Evolutionary conservation across 2,113 vertebrate species (phyloP).

Genomic region (Melospiza georgiana): DNA sequence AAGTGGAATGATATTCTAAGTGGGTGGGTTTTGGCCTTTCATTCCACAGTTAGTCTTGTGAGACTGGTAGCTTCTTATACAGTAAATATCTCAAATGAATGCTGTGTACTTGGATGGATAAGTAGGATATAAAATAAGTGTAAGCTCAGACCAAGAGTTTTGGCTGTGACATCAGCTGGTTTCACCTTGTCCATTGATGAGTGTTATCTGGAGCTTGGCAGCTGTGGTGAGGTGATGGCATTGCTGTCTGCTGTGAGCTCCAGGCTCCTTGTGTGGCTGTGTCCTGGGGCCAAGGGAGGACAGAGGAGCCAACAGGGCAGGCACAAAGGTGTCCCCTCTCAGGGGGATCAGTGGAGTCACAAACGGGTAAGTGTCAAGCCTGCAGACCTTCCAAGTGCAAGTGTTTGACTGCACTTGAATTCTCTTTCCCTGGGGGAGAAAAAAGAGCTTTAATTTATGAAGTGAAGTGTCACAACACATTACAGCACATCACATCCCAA

Average conservation of each 20-base stretch:
- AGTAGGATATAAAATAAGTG: background rate
- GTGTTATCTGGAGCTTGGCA: background rate
- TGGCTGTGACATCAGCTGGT: background rate
- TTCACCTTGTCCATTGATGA: background rate
- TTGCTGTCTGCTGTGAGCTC: background rate
- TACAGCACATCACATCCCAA: constrained; percentile 66
- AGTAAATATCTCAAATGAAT: background rate
- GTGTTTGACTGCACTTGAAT: constrained; percentile 60
- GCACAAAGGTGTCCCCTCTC: background rate
- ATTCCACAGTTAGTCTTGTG: background rate
- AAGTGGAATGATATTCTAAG: background rate
- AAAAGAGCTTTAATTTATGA: constrained; percentile 73
- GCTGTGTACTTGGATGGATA: fast-evolving
- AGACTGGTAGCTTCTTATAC: background rate
- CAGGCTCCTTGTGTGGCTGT: background rate
- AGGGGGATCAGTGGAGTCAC: constrained; percentile 4
- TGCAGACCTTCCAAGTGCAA: constrained; percentile 63
- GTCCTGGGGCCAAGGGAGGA: background rate
- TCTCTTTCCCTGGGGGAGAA: constrained; percentile 46
- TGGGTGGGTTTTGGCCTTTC: background rate
- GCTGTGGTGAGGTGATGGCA: fast-evolving
- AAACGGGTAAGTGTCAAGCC: constrained; percentile 34
- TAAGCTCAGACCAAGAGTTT: background rate
- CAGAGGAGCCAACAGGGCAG: background rate
- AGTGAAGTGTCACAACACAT: constrained; percentile 72